phyloP scores from a whole-genome alignment of 2,888 invertebrate species.

The Oxycera nigricornis region DNA sequence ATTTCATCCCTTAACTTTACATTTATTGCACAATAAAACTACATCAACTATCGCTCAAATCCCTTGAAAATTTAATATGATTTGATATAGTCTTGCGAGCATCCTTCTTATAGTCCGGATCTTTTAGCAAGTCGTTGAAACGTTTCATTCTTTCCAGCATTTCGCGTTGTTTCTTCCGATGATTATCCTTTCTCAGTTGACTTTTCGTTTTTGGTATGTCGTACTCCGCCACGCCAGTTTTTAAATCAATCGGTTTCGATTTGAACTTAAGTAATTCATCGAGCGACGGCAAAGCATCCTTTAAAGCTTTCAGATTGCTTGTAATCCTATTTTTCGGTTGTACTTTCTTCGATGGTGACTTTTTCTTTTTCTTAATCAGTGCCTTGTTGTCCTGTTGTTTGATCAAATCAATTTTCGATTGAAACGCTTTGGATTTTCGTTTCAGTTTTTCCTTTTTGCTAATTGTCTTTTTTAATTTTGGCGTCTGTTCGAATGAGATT shows the following conservation, averaged over 20 bases:
- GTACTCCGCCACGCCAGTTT: conserved; percentile 48
- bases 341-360: conserved; percentile 51
- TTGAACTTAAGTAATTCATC: conserved; percentile 55
- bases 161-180: conserved; percentile 50
- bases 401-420: conserved; percentile 54
- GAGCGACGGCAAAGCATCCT: conserved; percentile 59
- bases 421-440: conserved; percentile 54
- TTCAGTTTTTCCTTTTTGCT: conserved; percentile 56
- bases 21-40: not conserved
- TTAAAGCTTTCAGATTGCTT: conserved; percentile 56
- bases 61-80: conserved; percentile 55
- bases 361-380: conserved; percentile 53
- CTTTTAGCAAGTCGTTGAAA: conserved; percentile 54
- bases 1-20: not conserved
- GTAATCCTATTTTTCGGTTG: conserved; percentile 37
- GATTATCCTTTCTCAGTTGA: conserved; percentile 50
- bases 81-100: conserved; percentile 56
- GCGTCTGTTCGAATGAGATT: conserved; percentile 57
- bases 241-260: conserved; percentile 51
- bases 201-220: conserved; percentile 23
- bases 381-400: conserved; percentile 55
- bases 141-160: conserved; percentile 49
- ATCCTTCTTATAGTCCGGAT: conserved; percentile 57
- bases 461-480: conserved; percentile 16
- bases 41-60: conserved; percentile 28